A percentile compares a stretch with the other conserved stretches of the same genome.
phyloP scores from a whole-genome alignment of 2,888 invertebrate genomes.

The Andrena dorsata region DNA sequence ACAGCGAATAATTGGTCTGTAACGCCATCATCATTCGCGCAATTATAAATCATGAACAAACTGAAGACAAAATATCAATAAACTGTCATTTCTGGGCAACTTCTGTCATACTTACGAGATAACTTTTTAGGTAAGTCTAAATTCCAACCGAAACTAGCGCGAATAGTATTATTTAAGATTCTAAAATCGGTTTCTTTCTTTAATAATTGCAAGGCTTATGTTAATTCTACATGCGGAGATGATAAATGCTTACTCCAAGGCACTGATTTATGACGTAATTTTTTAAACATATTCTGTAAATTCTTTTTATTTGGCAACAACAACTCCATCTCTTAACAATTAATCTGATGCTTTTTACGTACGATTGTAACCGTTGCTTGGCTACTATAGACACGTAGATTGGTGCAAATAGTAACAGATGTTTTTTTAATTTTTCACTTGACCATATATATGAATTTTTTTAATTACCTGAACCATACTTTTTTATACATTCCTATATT shows the following conservation, averaged over 20 bases:
- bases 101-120: background rate
- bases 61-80: background rate
- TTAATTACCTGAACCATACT: too few species aligned
- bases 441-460: too few species aligned
- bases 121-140: conserved; percentile 18
- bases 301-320: too few species aligned
- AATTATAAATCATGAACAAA: conserved; percentile 4
- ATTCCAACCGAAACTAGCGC: background rate
- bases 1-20: background rate
- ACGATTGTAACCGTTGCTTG: background rate
- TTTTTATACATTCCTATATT: too few species aligned
- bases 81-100: background rate
- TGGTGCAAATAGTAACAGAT: too few species aligned
- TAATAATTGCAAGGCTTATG: background rate
- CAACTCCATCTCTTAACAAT: too few species aligned
- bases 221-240: background rate
- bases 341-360: too few species aligned
- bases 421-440: too few species aligned
- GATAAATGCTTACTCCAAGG: background rate
- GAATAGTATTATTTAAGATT: background rate
- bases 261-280: conserved; percentile 2
- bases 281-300: background rate
- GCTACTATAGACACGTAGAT: too few species aligned
- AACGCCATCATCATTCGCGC: background rate
- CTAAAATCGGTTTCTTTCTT: background rate